A percentile compares a stretch with the other conserved stretches of the same genome.
Evolutionary conservation across 2,797 vertebrate species (phyloP).

Genomic region (Phataginus tetradactyla): DNA sequence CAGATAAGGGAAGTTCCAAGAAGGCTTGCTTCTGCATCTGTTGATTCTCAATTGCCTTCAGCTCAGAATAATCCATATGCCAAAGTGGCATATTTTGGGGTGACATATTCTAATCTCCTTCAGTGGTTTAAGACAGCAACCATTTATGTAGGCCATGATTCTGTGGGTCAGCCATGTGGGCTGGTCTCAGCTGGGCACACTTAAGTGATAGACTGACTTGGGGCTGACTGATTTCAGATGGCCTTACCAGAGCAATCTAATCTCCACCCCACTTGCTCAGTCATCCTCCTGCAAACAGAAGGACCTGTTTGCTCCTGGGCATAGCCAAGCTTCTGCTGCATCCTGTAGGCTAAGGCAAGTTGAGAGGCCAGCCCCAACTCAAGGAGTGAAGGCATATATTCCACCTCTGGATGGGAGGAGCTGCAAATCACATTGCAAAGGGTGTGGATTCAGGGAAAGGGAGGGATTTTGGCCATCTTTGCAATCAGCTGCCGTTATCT

Average conservation of each 20-base stretch:
- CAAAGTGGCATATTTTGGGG: neutral
- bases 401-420: neutral
- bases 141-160: neutral
- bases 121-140: neutral
- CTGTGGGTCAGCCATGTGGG: neutral
- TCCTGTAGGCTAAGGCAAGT: neutral
- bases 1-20: neutral
- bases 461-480: neutral
- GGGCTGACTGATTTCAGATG: neutral
- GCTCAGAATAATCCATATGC: neutral
- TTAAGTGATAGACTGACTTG: neutral
- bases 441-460: neutral
- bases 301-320: neutral
- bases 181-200: neutral
- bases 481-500: neutral
- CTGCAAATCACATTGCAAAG: neutral
- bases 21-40: neutral
- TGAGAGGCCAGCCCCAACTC: neutral
- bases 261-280: neutral
- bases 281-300: neutral
- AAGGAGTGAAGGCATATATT: neutral
- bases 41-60: neutral
- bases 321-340: neutral
- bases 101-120: neutral
- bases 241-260: neutral